These are phyloP conservation scores for Hippoglossus stenolepis DNA, from an alignment of 2,113 vertebrate species.

Conservation along the genomic window DNA sequence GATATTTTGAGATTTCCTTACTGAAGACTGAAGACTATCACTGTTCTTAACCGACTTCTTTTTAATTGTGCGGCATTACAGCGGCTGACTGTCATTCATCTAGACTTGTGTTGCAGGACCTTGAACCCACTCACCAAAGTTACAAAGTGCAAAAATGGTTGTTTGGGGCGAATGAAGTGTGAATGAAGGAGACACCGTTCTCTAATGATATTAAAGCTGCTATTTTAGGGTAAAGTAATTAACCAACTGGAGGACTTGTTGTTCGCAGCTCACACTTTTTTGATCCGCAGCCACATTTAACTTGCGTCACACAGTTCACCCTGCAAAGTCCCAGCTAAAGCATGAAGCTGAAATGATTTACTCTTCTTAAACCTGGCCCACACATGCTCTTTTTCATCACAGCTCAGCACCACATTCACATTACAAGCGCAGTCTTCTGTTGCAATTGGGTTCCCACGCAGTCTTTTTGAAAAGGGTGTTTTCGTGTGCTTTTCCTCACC, in stretches of 20 bases:
- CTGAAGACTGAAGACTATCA: too few relatives aligned
- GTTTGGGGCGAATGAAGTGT: background rate
- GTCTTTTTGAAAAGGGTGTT: slow-evolving; percentile 18
- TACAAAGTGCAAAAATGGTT: background rate
- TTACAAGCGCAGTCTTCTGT: background rate
- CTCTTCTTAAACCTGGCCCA: background rate
- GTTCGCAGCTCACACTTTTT: too few relatives aligned
- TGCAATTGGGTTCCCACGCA: background rate
- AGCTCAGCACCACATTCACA: background rate
- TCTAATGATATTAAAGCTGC: too few relatives aligned
- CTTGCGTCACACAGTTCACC: too few relatives aligned
- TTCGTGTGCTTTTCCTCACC: slow-evolving; percentile 10
- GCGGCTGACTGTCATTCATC: background rate
- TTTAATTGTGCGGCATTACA: background rate
- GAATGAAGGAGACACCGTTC: too few relatives aligned
- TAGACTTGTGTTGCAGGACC: background rate
- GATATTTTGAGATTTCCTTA: too few relatives aligned
- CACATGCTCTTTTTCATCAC: background rate
- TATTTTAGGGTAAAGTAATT: too few relatives aligned
- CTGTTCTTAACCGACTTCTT: background rate
- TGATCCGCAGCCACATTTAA: too few relatives aligned
- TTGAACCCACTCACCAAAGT: background rate
- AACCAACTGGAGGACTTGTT: too few relatives aligned
- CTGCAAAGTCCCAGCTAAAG: too few relatives aligned
- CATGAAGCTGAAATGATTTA: background rate